Evolutionary conservation across 2,113 vertebrate genomes (phyloP).

Genomic region (Cricetomys ansorgei): DNA sequence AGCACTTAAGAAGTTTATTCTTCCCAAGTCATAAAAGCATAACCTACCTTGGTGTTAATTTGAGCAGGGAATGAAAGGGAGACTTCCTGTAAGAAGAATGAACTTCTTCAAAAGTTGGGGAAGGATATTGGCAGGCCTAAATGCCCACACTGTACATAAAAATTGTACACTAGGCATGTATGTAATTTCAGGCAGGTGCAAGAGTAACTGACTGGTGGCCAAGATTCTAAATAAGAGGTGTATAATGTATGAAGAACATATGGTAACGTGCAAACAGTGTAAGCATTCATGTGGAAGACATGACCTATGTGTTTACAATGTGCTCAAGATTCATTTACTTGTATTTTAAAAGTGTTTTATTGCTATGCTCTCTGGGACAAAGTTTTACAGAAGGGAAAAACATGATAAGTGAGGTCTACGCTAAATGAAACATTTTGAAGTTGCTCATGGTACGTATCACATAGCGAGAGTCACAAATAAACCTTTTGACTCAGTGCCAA

Average conservation of each 20-base stretch:
- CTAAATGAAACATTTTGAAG: neutral
- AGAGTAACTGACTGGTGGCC: constrained; percentile 76
- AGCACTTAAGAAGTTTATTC: constrained; percentile 77
- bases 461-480: neutral
- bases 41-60: constrained; percentile 64
- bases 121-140: constrained; percentile 41
- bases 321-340: constrained; percentile 65
- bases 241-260: constrained; percentile 75
- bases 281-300: constrained; percentile 51
- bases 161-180: constrained; percentile 45
- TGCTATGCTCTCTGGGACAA: constrained; percentile 41
- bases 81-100: constrained; percentile 35
- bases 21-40: constrained; percentile 64
- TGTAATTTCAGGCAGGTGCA: constrained; percentile 78
- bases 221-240: constrained; percentile 68
- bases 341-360: constrained; percentile 57
- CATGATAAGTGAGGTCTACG: neutral
- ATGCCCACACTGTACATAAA: constrained; percentile 61
- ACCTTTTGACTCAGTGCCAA: neutral
- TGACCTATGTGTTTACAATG: constrained; percentile 62
- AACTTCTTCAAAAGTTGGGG: constrained; percentile 33
- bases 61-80: constrained; percentile 48
- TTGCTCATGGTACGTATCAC: neutral
- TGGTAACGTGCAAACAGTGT: constrained; percentile 79
- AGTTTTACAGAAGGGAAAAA: constrained; percentile 17